Percentiles rank a stretch among this genome's conserved stretches.
Conservation (phyloP, 2,113 vertebrate species). For the Dascyllus trimaculatus region DNA sequence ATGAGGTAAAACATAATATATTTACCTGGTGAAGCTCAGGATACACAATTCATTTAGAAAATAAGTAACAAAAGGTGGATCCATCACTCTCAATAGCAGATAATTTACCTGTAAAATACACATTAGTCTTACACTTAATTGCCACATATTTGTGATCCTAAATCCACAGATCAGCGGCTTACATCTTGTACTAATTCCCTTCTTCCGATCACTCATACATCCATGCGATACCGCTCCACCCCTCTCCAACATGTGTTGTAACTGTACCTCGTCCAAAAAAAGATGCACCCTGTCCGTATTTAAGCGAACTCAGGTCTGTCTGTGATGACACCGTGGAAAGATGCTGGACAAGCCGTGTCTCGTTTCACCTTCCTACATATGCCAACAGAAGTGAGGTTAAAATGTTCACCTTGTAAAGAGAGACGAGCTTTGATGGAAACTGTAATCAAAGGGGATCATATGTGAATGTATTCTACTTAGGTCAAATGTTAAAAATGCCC, state of each 20-base stretch:
- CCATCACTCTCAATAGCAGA: too few species aligned
- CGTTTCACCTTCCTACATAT: constrained; percentile 39
- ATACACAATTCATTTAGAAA: too few species aligned
- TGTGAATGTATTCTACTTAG: neutral
- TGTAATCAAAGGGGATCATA: too few species aligned
- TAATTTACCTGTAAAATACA: too few species aligned
- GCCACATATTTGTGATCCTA: neutral
- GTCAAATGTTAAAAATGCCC: neutral
- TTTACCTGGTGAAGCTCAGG: too few species aligned
- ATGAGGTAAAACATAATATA: too few species aligned
- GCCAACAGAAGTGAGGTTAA: constrained; percentile 49
- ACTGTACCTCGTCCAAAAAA: constrained; percentile 22
- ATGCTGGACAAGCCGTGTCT: constrained; percentile 46
- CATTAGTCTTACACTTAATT: too few species aligned
- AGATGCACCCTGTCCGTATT: constrained; percentile 25
- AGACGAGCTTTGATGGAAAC: constrained; percentile 4
- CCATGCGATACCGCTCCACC: neutral
- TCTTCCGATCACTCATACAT: neutral
- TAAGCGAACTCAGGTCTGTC: constrained; percentile 42
- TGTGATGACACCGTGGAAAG: constrained; percentile 61
- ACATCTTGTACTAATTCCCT: neutral
- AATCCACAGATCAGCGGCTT: neutral
- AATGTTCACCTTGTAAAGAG: constrained; percentile 61
- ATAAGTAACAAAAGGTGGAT: too few species aligned
- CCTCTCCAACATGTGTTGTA: neutral